phyloP scores from a whole-genome alignment of 2,797 vertebrate genomes.

The Molothrus ater region DNA sequence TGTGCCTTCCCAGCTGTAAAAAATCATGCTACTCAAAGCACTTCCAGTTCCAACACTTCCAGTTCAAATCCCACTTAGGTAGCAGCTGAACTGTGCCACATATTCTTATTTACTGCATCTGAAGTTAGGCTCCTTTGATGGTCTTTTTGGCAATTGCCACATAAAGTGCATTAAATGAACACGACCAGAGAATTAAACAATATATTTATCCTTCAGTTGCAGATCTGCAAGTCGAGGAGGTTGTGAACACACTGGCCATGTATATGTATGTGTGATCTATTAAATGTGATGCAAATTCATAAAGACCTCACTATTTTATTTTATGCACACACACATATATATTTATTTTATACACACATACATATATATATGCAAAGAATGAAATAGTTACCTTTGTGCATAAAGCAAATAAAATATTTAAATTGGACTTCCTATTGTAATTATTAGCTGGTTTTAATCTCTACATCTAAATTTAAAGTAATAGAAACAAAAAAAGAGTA shows the following conservation, averaged over 20 bases:
- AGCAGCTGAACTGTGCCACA: background rate
- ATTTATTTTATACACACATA: too few species aligned
- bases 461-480: background rate
- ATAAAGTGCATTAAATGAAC: background rate
- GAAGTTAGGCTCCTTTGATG: background rate
- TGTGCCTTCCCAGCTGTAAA: background rate
- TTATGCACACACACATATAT: background rate
- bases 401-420: background rate
- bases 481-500: background rate
- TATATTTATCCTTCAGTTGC: background rate
- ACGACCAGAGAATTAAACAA: background rate
- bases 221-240: background rate
- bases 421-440: background rate
- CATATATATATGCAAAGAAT: background rate
- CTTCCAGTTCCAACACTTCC: background rate
- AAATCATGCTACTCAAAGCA: background rate
- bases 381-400: background rate
- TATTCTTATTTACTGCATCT: background rate
- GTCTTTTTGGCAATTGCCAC: background rate
- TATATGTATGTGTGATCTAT: background rate
- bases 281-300: background rate
- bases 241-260: background rate
- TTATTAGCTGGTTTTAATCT: background rate
- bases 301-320: background rate
- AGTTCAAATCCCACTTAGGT: background rate